Base-by-base conservation (phyloP, 2,113 vertebrate genomes). In the Stigmatopora nigra region DNA sequence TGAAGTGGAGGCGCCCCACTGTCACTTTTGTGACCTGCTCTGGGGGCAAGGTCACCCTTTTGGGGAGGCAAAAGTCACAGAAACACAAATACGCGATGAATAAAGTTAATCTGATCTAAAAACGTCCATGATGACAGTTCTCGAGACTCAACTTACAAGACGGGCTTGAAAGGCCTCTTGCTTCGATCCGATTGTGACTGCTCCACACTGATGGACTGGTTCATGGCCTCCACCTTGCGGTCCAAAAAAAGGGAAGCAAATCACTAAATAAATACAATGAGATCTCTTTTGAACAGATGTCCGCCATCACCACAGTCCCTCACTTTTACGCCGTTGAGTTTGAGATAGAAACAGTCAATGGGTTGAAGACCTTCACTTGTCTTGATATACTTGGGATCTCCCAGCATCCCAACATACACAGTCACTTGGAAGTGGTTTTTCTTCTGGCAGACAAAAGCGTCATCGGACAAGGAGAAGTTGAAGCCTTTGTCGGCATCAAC, bases 361-460 rank as follows among this genome's bases (percentile, higher is more conserved):
- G 95, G 94, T 83, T 97, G 94, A 78, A 98, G 91, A 64, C 96
- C 97, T 13, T 99, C 97, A 0, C 90, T 92, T 0, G 95, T 98
- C 89, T 98, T 98, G 76, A 98, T 91, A 1, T 94, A 99, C 83
- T 98, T 98, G 77, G 97, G 94, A 59, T 98, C 95, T 0, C 96
- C 97, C 44, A 98, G 92, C 96, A 99, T 94, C 67, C 96, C 96
- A 0, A 98, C 84, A 81, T 99, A 98, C 47, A 98, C 96, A 0
- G 97, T 99, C 77, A 99, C 97, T 90, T 99, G 97, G 91, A 99
- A 99, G 81, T 99, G 97, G 85, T 99, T 99, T 88, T 98, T 98
- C 90, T 99, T 98, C 86, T 98, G 97, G 79, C 96, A 98, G 69
- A 99, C 97, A 1, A 99, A 99, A 44, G 97, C 94, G 0, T 99